Evolutionary conservation across 2,888 invertebrate genomes (phyloP).

Genomic region (Arctia plantaginis): DNA sequence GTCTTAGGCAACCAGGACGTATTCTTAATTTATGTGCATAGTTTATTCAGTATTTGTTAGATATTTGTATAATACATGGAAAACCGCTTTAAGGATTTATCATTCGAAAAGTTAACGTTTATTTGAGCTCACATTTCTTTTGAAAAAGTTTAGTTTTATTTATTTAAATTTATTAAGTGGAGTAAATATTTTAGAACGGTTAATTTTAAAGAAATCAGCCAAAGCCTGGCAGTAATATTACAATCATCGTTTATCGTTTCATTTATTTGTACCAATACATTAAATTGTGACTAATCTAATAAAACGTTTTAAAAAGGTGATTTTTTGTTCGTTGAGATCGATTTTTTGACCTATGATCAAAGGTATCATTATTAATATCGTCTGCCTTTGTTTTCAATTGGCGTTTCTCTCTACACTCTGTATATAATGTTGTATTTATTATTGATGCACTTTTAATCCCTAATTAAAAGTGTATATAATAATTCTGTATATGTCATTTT

Average conservation of each 20-base stretch:
- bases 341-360: no score
- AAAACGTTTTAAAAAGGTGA: no score
- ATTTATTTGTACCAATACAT: background rate
- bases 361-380: no score
- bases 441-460: no score
- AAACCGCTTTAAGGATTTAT: background rate
- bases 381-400: no score
- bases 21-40: constrained; percentile 4
- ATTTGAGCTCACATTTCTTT: background rate
- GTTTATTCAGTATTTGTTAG: constrained; percentile 8
- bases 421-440: no score
- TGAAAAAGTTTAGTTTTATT: background rate
- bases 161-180: background rate
- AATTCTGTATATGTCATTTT: no score
- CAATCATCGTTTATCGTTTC: background rate
- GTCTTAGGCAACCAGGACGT: background rate
- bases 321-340: no score
- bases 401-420: no score
- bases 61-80: background rate
- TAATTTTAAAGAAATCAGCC: background rate
- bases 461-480: no score
- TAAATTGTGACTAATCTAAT: background rate
- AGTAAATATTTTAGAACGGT: background rate
- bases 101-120: background rate
- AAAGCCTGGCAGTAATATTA: background rate